Conservation (phyloP, 2,113 vertebrate genomes). For the Petaurus breviceps region DNA sequence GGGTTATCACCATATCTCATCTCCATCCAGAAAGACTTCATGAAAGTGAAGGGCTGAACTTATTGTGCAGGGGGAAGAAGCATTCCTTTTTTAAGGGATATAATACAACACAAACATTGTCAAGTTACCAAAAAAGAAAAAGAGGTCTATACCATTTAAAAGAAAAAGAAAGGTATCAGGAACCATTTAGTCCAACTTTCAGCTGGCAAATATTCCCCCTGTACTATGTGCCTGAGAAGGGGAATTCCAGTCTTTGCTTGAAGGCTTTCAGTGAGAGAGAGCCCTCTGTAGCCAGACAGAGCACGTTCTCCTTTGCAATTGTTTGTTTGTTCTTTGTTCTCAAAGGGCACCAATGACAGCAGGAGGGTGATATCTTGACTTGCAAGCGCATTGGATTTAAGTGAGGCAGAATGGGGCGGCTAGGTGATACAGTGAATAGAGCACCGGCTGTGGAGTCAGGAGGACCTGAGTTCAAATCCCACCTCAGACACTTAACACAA, state of each 20-base stretch:
- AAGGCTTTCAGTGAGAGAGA: not conserved
- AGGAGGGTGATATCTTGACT: too few relatives aligned
- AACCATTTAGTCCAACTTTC: not conserved
- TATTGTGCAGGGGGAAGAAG: not conserved
- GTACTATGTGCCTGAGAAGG: not conserved
- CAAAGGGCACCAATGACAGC: too few relatives aligned
- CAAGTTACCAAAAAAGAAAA: not conserved
- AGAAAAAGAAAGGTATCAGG: not conserved
- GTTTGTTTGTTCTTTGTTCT: not conserved
- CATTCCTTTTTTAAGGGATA: not conserved
- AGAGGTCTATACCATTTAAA: not conserved
- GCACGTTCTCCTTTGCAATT: not conserved
- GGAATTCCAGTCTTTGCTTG: not conserved
- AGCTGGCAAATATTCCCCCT: not conserved
- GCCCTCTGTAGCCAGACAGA: too few relatives aligned
- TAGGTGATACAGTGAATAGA: too few relatives aligned
- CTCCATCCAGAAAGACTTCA: constrained; percentile 28
- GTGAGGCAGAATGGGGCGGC: too few relatives aligned
- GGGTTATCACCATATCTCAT: constrained; percentile 12
- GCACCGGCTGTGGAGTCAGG: too few relatives aligned
- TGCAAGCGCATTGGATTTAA: too few relatives aligned
- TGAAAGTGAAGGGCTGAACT: constrained; percentile 25
- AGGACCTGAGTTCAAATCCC: too few relatives aligned
- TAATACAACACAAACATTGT: not conserved
- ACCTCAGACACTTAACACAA: too few relatives aligned